These are phyloP conservation scores for Agapostemon virescens DNA, from an alignment of 2,888 invertebrate genomes.

Conservation along the genomic window DNA sequence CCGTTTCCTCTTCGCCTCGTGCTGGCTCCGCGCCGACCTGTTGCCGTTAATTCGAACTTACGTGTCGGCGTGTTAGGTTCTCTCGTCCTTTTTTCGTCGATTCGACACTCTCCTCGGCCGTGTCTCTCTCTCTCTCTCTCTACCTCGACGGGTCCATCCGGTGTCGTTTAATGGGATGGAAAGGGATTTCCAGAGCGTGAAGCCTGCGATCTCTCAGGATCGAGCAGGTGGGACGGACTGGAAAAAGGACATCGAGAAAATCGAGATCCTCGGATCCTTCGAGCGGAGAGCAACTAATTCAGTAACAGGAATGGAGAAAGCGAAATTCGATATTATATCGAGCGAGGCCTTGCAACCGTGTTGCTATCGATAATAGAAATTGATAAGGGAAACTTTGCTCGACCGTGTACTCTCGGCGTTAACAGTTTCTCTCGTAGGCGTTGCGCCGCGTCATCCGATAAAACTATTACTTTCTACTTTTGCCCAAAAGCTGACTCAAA, in stretches of 20 bases:
- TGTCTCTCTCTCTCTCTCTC: neutral
- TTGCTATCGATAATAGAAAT: too few species aligned
- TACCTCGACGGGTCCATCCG: neutral
- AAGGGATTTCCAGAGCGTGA: conserved; percentile 15
- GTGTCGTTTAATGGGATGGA: conserved; percentile 15
- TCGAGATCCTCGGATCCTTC: neutral
- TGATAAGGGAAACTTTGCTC: too few species aligned
- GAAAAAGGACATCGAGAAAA: neutral
- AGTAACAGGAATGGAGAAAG: neutral
- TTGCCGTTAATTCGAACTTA: conserved; percentile 72
- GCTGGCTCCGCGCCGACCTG: conserved; percentile 62
- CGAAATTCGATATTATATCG: neutral
- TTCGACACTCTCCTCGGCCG: conserved; percentile 16
- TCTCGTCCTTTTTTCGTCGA: conserved; percentile 13
- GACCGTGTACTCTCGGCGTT: too few species aligned
- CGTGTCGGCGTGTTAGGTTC: conserved; percentile 66
- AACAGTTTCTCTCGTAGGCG: too few species aligned
- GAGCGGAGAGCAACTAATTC: neutral
- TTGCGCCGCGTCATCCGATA: too few species aligned
- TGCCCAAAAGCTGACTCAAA: too few species aligned
- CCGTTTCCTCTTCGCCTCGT: conserved; percentile 33
- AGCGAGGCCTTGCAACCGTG: too few species aligned
- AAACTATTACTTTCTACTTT: too few species aligned
- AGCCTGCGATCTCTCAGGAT: neutral
- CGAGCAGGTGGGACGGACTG: neutral